Evolutionary conservation across 2,797 vertebrate genomes (phyloP), one percentile per base, ranked within the genome.

Genomic region (Lepidocolaptes lacrymiger): DNA sequence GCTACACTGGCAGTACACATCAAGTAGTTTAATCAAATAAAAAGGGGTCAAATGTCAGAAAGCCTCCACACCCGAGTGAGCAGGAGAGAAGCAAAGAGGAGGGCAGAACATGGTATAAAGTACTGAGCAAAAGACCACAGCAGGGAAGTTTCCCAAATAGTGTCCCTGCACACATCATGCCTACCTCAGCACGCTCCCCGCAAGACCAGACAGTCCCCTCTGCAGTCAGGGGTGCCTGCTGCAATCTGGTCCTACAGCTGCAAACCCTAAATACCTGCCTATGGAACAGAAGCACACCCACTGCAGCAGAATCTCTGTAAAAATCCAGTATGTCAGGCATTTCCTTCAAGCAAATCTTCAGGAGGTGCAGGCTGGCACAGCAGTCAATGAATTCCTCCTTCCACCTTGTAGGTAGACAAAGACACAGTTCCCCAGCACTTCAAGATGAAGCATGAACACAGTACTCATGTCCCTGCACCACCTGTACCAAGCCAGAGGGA

Each of bases 111-210:
- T 1, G 5, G 26, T 32, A 71, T 15, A 37, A 3, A 1, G 1
- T 22, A 48, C 18, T 10, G 52, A 49, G 34, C 5, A 44, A 86
- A 75, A 3, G 0, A 41, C 24, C 12, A 41, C 12, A 39, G 43
- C 30, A 59, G 6, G 23, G 46, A 8, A 52, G 17, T 34, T 26
- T 17, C 19, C 19, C 20, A 27, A 28, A 39, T 6, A n/a, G 43
- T 16, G 22, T 22, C 26, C 28, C 41, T 63, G 52, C 26, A 46
- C 20, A 12, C 26, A 20, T 15, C 0, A 0, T 30, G 48, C n/a
- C 48, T 13, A 62, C 22, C 23, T 69, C 67, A 46, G 46, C 74
- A 36, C 4, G 1, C 15, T 54, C 59, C 36, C 39, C 66, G 36
- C 59, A 20, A 14, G 37, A 36, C 21, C 54, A 43, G 16, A 14